Conservation (phyloP, 2,888 invertebrate genomes). For the Hyalella azteca region DNA sequence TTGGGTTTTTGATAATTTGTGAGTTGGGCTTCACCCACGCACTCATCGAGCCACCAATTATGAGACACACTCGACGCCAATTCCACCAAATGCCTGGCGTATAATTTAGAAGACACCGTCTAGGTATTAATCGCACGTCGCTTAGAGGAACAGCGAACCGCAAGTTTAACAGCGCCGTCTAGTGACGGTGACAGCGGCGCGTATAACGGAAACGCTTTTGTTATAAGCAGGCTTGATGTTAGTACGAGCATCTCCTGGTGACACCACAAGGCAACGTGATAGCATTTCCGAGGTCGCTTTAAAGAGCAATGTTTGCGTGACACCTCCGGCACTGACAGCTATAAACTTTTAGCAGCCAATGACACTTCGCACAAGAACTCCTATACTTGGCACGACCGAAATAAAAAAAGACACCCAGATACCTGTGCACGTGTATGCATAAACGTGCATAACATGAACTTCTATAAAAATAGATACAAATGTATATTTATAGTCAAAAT, state of each 20-base stretch:
- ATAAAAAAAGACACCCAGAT: too few species aligned
- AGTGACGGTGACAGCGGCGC: conserved; percentile 25
- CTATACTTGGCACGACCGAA: too few species aligned
- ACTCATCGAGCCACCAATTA: conserved; percentile 12
- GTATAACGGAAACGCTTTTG: conserved; percentile 14
- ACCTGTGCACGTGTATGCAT: too few species aligned
- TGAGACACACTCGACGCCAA: conserved; percentile 21
- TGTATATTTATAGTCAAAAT: too few species aligned
- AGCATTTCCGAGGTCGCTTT: background rate
- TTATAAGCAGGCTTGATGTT: background rate
- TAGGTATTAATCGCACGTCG: background rate
- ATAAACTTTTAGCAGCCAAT: too few species aligned
- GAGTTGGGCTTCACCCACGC: too few species aligned
- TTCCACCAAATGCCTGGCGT: conserved; percentile 8
- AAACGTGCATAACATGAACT: too few species aligned
- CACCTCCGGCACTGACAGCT: background rate
- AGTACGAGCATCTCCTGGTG: conserved; percentile 1
- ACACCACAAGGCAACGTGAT: conserved; percentile 2
- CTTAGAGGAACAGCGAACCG: conserved; percentile 23
- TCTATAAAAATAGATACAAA: too few species aligned
- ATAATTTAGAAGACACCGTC: conserved; percentile 31
- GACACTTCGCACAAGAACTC: too few species aligned
- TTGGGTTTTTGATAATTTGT: too few species aligned
- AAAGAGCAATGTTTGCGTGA: conserved; percentile 9
- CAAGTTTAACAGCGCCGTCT: conserved; percentile 16